Base-by-base conservation (phyloP, 2,888 invertebrate species). In the Acrobasis consociella region DNA sequence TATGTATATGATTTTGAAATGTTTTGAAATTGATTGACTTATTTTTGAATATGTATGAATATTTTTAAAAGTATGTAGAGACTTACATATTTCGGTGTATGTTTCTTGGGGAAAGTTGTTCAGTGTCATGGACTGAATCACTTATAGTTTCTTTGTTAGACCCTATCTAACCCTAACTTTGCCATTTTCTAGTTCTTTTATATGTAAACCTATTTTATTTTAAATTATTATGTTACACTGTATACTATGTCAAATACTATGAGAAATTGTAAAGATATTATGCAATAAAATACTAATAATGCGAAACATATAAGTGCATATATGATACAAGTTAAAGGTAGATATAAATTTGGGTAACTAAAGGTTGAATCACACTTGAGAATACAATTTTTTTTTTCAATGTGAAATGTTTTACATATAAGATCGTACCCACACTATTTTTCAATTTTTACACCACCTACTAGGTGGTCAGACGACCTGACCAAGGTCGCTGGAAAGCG, bases 211-310 rank as follows among this genome's bases (percentile, higher is more conserved):
- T 13, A 5, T 11, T 46, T 46, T 46, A 62, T n/a, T 62, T 63
- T 38, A 52, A 38, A 10, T 62, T 38, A 13, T 31, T 46, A 3
- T n/a, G 13, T 46, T 46, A 46, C 46, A n/a, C 46, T 46, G 46
- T 46, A 46, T 10, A 46, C 46, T 46, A 46, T 46, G 13, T 46
- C 46, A 13, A n/a, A 46, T 46, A 50, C 15, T 16, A 15, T 10
- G 15, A 50, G 5, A 50, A 50, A 50, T 16, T 50, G 50, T 50
- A 46, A 46, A 46, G 46, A 46, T 46, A 46, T 46, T 46, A 46
- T 5, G 11, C 13, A 13, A 46, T n/a, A 46, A 13, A 46, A 46
- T 46, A 46, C 5, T 46, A n/a, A n/a, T 46, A 46, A 13, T 46
- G 46, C 11, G 13, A 46, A 42, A 42, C 3, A 46, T 13, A n/a